A percentile compares a stretch with the other conserved stretches of the same genome.
Evolutionary conservation across 1,140 invertebrate genomes (phyloP).

Genomic region (Hydropsyche tenuis): DNA sequence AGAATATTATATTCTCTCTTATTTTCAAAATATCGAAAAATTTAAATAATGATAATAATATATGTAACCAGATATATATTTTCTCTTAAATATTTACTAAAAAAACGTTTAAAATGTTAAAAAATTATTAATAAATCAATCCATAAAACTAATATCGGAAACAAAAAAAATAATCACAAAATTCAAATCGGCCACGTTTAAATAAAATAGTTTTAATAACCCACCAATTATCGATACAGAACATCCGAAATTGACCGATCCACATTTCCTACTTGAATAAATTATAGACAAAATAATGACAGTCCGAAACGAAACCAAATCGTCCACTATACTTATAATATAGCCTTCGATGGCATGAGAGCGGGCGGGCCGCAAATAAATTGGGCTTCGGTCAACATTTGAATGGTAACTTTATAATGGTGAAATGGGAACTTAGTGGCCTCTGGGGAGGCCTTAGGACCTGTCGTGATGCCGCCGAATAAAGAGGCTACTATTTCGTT

Average conservation of each 20-base stretch:
- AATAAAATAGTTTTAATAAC: not conserved
- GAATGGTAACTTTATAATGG: conserved; percentile 34
- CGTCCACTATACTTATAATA: too few relatives aligned
- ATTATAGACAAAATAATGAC: not conserved
- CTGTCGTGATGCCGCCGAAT: conserved; percentile 42
- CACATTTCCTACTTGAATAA: not conserved
- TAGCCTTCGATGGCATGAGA: not conserved
- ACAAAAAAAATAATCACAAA: too few relatives aligned
- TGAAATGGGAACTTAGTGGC: conserved; percentile 28
- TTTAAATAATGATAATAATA: too few relatives aligned
- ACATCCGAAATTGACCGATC: not conserved
- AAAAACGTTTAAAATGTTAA: too few relatives aligned
- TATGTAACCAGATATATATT: too few relatives aligned
- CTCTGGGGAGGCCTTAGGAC: conserved; percentile 37
- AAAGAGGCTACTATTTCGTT: conserved; percentile 41
- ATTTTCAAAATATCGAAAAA: too few relatives aligned
- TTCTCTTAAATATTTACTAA: too few relatives aligned
- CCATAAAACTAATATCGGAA: too few relatives aligned
- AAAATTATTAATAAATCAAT: too few relatives aligned
- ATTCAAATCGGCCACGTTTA: too few relatives aligned
- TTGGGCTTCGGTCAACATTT: conserved; percentile 24
- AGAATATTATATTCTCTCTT: too few relatives aligned
- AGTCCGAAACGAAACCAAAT: not conserved
- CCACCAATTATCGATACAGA: not conserved
- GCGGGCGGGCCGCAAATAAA: not conserved